These are phyloP conservation scores for Cecidostiba fungosa DNA, from an alignment of 2,888 invertebrate species.

Conservation along the genomic window DNA sequence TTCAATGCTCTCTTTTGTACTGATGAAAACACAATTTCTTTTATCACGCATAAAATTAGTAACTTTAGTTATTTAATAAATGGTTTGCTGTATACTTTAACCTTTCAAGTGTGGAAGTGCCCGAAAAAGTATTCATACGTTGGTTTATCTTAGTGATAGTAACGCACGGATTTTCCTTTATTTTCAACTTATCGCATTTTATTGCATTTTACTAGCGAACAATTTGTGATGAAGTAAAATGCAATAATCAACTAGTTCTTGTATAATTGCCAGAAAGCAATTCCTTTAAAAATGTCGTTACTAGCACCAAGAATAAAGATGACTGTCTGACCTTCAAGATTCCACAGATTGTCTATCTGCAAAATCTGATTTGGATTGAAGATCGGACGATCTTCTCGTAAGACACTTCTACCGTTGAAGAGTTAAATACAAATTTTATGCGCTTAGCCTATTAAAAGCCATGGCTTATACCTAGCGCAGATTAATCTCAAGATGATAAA, in stretches of 20 bases:
- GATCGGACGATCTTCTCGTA: constrained; percentile 3
- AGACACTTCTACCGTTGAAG: constrained; percentile 43
- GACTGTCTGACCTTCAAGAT: constrained; percentile 23
- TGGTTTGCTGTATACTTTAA: constrained; percentile 36
- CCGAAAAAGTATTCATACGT: constrained; percentile 24
- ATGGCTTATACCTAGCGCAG: background rate
- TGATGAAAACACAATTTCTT: constrained; percentile 43
- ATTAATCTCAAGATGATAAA: background rate
- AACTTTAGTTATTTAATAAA: background rate
- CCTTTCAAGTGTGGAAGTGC: constrained; percentile 44
- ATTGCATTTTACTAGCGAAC: background rate
- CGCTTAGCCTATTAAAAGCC: constrained; percentile 35
- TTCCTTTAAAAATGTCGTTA: background rate
- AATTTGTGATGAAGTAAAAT: constrained; percentile 12
- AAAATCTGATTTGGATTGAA: constrained; percentile 12
- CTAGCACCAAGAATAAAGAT: constrained; percentile 12
- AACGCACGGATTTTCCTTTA: background rate
- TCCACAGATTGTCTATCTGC: too few species aligned
- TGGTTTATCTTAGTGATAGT: background rate
- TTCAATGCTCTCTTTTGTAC: background rate
- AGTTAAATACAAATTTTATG: constrained; percentile 29
- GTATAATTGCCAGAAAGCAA: background rate
- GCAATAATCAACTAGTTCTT: background rate
- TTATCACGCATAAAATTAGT: constrained; percentile 31
- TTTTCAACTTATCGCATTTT: constrained; percentile 2